Conservation (phyloP, 2,888 invertebrate genomes). For the Apamea epomidion region DNA sequence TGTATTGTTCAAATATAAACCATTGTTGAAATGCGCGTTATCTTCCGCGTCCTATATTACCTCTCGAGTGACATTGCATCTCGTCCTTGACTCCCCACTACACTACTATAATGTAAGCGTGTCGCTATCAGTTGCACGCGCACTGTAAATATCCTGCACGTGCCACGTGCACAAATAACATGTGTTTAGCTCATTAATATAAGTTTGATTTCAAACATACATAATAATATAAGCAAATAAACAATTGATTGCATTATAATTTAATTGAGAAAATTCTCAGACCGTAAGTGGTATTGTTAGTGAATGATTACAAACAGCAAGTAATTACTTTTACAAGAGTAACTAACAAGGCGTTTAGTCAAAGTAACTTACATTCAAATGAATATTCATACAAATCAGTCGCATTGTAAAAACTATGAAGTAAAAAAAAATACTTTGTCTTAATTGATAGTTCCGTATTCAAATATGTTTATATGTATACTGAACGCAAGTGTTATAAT, state of each 20-base stretch:
- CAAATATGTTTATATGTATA: slow-evolving; percentile 9
- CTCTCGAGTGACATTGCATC: slow-evolving; percentile 78
- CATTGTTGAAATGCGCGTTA: slow-evolving; percentile 70
- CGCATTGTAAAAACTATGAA: slow-evolving; percentile 10
- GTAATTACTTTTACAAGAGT: slow-evolving; percentile 43
- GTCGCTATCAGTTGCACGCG: slow-evolving; percentile 86
- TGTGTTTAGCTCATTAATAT: slow-evolving; percentile 66
- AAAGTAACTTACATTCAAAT: slow-evolving; percentile 27
- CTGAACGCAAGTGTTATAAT: slow-evolving; percentile 1
- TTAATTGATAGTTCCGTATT: slow-evolving; percentile 1
- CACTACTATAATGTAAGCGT: slow-evolving; percentile 74
- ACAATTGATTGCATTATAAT: slow-evolving; percentile 47
- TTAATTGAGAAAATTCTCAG: slow-evolving; percentile 37
- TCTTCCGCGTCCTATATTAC: slow-evolving; percentile 77
- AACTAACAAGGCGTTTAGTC: slow-evolving; percentile 16
- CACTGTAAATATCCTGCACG: slow-evolving; percentile 85
- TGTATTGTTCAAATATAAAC: slow-evolving; percentile 54
- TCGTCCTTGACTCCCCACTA: slow-evolving; percentile 84
- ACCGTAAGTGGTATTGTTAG: slow-evolving; percentile 35
- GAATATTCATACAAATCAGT: slow-evolving; percentile 13
- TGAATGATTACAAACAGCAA: slow-evolving; percentile 45
- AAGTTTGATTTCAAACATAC: slow-evolving; percentile 51
- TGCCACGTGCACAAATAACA: slow-evolving; percentile 78
- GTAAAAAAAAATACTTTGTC: background rate
- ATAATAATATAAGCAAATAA: slow-evolving; percentile 48